Conservation (phyloP, 1,140 invertebrate genomes). For the Batillaria attramentaria region DNA sequence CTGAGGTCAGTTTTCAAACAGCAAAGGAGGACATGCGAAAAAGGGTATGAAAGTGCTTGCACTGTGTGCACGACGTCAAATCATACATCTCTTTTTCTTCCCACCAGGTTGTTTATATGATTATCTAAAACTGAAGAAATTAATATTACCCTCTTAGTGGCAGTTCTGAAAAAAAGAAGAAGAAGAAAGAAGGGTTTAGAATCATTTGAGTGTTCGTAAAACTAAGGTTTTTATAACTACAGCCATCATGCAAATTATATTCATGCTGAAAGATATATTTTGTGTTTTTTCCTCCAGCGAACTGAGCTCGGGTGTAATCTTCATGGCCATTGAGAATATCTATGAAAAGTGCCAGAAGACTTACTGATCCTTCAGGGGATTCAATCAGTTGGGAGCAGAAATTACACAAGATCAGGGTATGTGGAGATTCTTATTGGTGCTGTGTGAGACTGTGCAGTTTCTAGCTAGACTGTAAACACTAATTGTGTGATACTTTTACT, state of each 20-base stretch:
- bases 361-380: too few relatives aligned
- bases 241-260: too few relatives aligned
- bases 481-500: too few relatives aligned
- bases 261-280: too few relatives aligned
- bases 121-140: not conserved
- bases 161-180: too few relatives aligned
- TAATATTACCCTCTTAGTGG: too few relatives aligned
- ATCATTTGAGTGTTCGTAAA: too few relatives aligned
- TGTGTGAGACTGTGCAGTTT: not conserved
- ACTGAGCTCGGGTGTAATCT: constrained; percentile 62
- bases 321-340: constrained; percentile 70
- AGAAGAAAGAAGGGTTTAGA: too few relatives aligned
- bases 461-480: too few relatives aligned
- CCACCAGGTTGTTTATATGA: not conserved
- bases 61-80: not conserved
- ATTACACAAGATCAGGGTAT: constrained; percentile 61
- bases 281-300: constrained; percentile 54
- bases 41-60: constrained; percentile 48
- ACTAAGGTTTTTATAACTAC: too few relatives aligned
- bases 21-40: constrained; percentile 59
- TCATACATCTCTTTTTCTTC: not conserved
- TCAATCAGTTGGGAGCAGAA: constrained; percentile 58
- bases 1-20: constrained; percentile 58
- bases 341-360: constrained; percentile 65
- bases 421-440: constrained; percentile 10